phyloP scores from a whole-genome alignment of 2,797 vertebrate genomes.

The Telmatherina bonti region DNA sequence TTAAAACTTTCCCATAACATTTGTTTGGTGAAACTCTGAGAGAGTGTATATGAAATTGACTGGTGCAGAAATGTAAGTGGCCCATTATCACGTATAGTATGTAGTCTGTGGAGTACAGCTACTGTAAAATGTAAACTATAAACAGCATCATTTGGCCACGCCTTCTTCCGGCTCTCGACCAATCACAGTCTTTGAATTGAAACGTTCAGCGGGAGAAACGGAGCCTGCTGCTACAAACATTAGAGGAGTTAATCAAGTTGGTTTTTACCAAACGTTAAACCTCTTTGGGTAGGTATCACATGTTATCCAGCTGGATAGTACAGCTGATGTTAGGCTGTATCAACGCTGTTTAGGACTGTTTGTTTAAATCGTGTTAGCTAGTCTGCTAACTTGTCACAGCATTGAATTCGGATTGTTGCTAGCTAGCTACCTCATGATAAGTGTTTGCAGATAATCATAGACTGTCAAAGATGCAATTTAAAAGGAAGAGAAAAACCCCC shows the following conservation, averaged over 20 bases:
- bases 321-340: background rate
- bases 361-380: slow-evolving; percentile 10
- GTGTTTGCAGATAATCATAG: too few relatives aligned
- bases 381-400: slow-evolving; percentile 10
- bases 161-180: slow-evolving; percentile 25
- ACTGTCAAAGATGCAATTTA: background rate
- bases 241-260: background rate
- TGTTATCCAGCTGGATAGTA: background rate
- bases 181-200: slow-evolving; percentile 52
- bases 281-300: slow-evolving; percentile 40
- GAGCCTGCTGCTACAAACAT: background rate
- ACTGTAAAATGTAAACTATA: slow-evolving; percentile 19
- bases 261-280: background rate
- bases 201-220: slow-evolving; percentile 71
- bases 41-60: background rate
- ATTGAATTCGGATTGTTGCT: background rate
- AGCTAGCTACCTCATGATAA: background rate
- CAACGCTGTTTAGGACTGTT: background rate
- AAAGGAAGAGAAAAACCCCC: background rate
- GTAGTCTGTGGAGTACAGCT: too few relatives aligned
- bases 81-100: too few relatives aligned
- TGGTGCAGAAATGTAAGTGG: too few relatives aligned
- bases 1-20: background rate
- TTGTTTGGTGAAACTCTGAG: background rate
- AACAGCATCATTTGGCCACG: background rate